Conservation (phyloP, 2,888 invertebrate species). For the Neoitamus cyanurus region DNA sequence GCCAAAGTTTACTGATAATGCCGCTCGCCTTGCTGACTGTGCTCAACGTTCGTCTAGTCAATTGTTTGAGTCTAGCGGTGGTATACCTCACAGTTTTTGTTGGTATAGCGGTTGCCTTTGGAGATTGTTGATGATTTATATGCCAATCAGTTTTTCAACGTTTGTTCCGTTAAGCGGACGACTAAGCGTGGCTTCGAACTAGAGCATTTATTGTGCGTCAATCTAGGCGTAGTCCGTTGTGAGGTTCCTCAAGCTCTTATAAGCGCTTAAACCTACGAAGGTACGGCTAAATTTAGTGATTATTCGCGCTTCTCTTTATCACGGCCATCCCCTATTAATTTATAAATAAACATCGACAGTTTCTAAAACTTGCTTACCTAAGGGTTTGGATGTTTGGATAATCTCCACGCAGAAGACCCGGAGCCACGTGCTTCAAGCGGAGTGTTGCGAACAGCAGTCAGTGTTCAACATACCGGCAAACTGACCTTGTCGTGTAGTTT, state of each 20-base stretch:
- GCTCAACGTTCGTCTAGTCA: background rate
- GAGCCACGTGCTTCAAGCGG: background rate
- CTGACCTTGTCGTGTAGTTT: background rate
- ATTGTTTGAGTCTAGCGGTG: background rate
- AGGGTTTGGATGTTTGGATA: background rate
- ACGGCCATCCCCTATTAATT: background rate
- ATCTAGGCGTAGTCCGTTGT: background rate
- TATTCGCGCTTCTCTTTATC: background rate
- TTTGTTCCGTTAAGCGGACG: background rate
- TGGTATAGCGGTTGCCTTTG: background rate
- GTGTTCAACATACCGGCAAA: background rate
- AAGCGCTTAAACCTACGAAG: background rate
- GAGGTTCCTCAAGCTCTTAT: background rate
- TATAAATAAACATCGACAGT: background rate
- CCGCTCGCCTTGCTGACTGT: background rate
- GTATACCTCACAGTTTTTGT: background rate
- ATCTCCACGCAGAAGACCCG: background rate
- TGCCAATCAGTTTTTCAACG: background rate
- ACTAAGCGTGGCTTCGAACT: background rate
- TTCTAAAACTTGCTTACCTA: background rate
- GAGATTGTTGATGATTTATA: constrained; percentile 1
- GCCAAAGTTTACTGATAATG: background rate
- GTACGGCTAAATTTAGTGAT: background rate
- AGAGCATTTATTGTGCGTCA: background rate
- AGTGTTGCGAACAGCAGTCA: background rate